Percentiles rank a stretch among this genome's conserved stretches.
phyloP scores from a whole-genome alignment of 1,140 invertebrate genomes.

The Bombus affinis region DNA sequence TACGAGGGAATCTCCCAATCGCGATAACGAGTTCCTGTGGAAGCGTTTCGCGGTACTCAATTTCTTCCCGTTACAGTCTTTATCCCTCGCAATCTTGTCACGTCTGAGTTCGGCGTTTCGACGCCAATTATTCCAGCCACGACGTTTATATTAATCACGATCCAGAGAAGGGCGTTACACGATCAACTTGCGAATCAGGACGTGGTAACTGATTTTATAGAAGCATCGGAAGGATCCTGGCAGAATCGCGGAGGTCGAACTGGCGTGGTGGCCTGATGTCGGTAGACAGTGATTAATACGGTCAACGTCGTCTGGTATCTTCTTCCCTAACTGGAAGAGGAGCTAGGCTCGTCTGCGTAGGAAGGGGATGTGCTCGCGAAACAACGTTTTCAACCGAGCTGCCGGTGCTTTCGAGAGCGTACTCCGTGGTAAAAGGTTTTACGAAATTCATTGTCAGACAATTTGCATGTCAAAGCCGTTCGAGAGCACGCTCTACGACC shows the following conservation, averaged over 20 bases:
- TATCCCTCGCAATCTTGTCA: background rate
- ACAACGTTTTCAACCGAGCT: constrained; percentile 53
- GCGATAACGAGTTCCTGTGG: background rate
- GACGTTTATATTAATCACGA: constrained; percentile 58
- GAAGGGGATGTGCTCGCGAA: constrained; percentile 50
- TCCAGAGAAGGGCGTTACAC: constrained; percentile 15
- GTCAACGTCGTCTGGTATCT: constrained; percentile 78
- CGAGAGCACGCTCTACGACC: constrained; percentile 66
- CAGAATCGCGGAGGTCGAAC: constrained; percentile 43
- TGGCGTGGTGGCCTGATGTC: constrained; percentile 65
- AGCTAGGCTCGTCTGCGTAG: constrained; percentile 59
- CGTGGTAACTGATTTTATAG: constrained; percentile 55
- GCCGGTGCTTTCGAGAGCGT: constrained; percentile 55
- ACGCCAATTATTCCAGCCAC: constrained; percentile 35
- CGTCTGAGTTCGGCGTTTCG: constrained; percentile 21
- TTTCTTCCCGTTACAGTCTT: background rate
- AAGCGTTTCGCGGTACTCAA: background rate
- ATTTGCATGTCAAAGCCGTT: constrained; percentile 81
- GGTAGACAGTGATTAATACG: constrained; percentile 82
- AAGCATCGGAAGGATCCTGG: constrained; percentile 58
- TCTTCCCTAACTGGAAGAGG: constrained; percentile 50
- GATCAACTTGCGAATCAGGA: constrained; percentile 58
- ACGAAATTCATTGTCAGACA: constrained; percentile 82
- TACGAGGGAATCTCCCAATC: background rate
- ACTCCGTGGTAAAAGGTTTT: constrained; percentile 81